Evolutionary conservation across 2,888 invertebrate genomes (phyloP).

Genomic region (Empis stercorea): DNA sequence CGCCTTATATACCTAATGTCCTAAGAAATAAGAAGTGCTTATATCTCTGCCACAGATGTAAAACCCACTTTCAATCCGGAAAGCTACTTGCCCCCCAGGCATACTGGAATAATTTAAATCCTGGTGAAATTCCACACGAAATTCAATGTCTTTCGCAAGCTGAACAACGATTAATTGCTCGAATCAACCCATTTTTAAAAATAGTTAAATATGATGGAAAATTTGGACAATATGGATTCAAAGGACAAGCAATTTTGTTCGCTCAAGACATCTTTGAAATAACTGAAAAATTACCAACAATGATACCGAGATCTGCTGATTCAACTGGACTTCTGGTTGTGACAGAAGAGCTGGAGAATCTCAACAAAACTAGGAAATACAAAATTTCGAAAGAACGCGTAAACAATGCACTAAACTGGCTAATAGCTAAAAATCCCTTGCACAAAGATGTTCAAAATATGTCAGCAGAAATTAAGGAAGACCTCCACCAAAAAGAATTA

Average conservation of each 20-base stretch:
- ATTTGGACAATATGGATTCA: slow-evolving; percentile 12
- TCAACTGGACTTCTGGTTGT: not conserved
- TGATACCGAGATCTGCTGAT: not conserved
- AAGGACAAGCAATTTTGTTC: slow-evolving; percentile 12
- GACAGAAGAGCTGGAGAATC: not conserved
- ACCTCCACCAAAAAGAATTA: not conserved
- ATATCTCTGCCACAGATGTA: no score
- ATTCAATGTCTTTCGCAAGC: slow-evolving; percentile 6
- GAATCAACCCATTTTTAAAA: slow-evolving; percentile 11
- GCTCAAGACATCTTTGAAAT: slow-evolving; percentile 11
- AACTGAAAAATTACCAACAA: not conserved
- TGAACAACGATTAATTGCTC: slow-evolving; percentile 9
- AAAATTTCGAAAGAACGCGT: slow-evolving; percentile 1
- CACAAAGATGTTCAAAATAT: slow-evolving; percentile 7
- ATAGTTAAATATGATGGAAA: slow-evolving; percentile 11
- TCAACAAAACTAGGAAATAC: not conserved
- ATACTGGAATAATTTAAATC: slow-evolving; percentile 13
- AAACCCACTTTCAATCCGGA: no score
- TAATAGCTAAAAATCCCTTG: slow-evolving; percentile 9
- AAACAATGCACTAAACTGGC: slow-evolving; percentile 5
- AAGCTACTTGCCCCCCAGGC: not conserved
- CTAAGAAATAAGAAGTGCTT: no score
- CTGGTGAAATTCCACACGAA: slow-evolving; percentile 11
- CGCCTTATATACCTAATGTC: no score
- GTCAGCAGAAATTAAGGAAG: not conserved